phyloP scores from a whole-genome alignment of 2,797 vertebrate genomes.

The Cryptoblepharus egeriae region DNA sequence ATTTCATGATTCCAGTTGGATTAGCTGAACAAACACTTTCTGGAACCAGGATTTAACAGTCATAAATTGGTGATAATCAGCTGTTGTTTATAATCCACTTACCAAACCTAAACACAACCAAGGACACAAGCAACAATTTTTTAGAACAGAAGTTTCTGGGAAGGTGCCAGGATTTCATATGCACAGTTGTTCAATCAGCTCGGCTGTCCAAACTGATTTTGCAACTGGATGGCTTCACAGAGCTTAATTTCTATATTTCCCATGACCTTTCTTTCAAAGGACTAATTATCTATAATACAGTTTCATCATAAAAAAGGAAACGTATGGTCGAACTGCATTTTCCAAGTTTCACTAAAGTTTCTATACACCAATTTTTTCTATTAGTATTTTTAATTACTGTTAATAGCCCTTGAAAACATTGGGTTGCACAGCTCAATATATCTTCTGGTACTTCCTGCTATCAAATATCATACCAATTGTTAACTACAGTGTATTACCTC shows the following conservation, averaged over 20 bases:
- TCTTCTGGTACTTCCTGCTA: no score
- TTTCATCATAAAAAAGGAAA: constrained; percentile 54
- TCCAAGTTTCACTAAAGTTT: neutral
- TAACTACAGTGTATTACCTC: no score
- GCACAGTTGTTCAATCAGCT: constrained; percentile 14
- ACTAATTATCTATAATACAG: constrained; percentile 57
- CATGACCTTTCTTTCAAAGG: constrained; percentile 47
- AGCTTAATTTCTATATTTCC: constrained; percentile 44
- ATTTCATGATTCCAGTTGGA: constrained; percentile 53
- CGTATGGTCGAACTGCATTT: neutral
- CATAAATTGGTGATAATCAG: constrained; percentile 15
- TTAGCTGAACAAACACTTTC: constrained; percentile 58
- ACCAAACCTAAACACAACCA: constrained; percentile 27
- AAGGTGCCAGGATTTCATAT: constrained; percentile 35
- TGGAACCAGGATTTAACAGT: constrained; percentile 43
- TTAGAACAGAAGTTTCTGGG: constrained; percentile 14
- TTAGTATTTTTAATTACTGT: neutral
- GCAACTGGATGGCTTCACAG: constrained; percentile 34
- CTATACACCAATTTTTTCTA: neutral
- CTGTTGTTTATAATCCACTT: constrained; percentile 46
- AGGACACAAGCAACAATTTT: neutral
- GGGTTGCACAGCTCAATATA: neutral
- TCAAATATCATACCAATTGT: neutral
- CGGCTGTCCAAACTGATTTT: constrained; percentile 23
- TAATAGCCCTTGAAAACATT: neutral